phyloP scores from a whole-genome alignment of 2,113 vertebrate species.

The Psilopsiagon aymara region DNA sequence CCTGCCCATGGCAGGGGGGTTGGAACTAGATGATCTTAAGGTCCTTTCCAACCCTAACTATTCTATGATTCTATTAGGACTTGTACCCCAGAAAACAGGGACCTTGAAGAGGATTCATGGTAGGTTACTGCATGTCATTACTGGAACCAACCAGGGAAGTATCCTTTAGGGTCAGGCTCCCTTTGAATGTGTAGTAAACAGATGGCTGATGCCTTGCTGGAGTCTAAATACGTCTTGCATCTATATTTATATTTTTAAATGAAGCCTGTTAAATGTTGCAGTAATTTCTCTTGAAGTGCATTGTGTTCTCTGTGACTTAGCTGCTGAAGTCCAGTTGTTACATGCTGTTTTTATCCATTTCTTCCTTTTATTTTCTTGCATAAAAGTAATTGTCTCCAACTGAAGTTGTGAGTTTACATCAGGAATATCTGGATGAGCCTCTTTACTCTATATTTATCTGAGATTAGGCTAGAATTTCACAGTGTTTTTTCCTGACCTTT shows the following conservation, averaged over 20 bases:
- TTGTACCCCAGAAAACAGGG: rapidly evolving
- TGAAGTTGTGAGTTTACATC: background rate
- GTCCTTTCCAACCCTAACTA: too few species aligned
- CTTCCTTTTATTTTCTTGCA: background rate
- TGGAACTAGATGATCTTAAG: too few species aligned
- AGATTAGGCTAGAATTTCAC: background rate
- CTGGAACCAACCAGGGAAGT: background rate
- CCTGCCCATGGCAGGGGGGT: too few species aligned
- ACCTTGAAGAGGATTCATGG: background rate
- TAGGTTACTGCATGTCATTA: background rate
- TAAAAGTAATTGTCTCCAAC: background rate
- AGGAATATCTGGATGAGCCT: background rate
- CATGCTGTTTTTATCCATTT: too few species aligned
- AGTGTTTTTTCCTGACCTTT: background rate
- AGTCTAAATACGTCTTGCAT: background rate
- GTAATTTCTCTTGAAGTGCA: background rate
- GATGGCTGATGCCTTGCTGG: background rate
- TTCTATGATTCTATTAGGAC: background rate
- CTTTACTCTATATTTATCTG: background rate
- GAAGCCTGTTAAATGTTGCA: background rate
- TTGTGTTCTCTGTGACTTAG: background rate
- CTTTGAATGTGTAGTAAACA: background rate
- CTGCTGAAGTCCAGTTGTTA: background rate
- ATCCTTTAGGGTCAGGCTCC: background rate
- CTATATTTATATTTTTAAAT: background rate